Base-by-base conservation (phyloP, 2,113 vertebrate genomes). In the Okapia johnstoni region DNA sequence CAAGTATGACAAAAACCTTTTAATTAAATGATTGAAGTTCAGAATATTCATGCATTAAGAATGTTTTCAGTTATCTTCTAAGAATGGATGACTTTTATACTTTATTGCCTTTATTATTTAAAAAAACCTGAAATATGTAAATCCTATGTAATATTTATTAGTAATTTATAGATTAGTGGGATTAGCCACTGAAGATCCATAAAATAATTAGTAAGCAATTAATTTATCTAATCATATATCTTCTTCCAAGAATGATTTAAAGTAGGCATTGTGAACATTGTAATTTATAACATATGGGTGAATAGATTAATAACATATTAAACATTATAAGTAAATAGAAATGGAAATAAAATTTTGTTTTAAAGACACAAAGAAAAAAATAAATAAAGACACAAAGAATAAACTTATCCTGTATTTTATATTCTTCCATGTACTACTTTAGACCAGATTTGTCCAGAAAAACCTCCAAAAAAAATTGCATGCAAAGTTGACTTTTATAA, bases 1-100 rank as follows among this genome's bases (percentile, higher is more conserved):
- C 48, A 97, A 66, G 36, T 96, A 61, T 90, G 54, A 86, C 70
- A 89, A 93, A 97, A 94, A 43, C 60, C 84, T 96, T 96, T 96
- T 85, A 97, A 60, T 40, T 40, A 88, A 83, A 33, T 94, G 91
- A 94, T 94, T 96, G 54, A 93, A 66, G n/a, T 63, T 96, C 61
- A 93, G 80, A 85, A 90, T 92, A 89, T 58, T 80, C 88, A n/a
- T 95, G 43, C 48, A 92, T 84, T 93, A 91, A 89, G 50, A 46
- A 83, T 81, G 19, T 93, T 96, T 96, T 94, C 48, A 90, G 55
- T 90, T 94, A 60, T 89, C 36, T 85, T 77, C 23, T 70, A 36
- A 30, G 30, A 95, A 77, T 52, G 10, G 16, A 77, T 94, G 58
- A 52, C 21, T 95, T 88, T 86, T 61, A 80, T 7, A 84, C 8